phyloP scores from a whole-genome alignment of 2,113 vertebrate species.

The Acanthisitta chloris region DNA sequence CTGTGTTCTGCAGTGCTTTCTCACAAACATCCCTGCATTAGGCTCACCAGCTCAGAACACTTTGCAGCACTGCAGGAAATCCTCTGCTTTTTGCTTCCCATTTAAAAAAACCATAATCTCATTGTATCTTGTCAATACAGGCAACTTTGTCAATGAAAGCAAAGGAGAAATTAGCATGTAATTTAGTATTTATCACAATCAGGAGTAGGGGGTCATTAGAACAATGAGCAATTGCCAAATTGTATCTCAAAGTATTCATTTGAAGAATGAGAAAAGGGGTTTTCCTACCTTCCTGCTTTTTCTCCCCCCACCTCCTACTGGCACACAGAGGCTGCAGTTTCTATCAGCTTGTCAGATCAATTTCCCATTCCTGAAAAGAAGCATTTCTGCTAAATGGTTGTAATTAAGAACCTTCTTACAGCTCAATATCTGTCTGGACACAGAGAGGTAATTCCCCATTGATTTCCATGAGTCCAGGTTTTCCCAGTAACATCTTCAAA shows the following conservation, averaged over 20 bases:
- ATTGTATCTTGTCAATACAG: slow-evolving; percentile 1
- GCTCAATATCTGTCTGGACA: not conserved
- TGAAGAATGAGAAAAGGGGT: not conserved
- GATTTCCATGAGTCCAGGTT: not conserved
- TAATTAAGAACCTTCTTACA: not conserved
- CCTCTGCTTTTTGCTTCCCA: slow-evolving; percentile 5
- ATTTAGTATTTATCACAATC: slow-evolving; percentile 45
- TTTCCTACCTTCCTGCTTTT: slow-evolving; percentile 24
- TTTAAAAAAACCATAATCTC: not conserved
- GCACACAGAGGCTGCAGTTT: not conserved
- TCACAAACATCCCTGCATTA: slow-evolving; percentile 33
- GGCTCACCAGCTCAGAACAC: slow-evolving; percentile 27
- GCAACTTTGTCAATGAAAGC: slow-evolving; percentile 20
- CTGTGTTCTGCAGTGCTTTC: slow-evolving; percentile 49
- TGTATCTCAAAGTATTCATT: slow-evolving; percentile 15
- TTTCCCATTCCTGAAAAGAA: slow-evolving; percentile 13
- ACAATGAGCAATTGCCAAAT: slow-evolving; percentile 8
- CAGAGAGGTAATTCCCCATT: not conserved
- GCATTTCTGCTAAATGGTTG: slow-evolving; percentile 15
- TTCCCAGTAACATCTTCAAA: not conserved
- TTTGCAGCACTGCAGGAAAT: slow-evolving; percentile 59
- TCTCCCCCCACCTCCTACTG: not conserved
- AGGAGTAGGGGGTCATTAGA: slow-evolving; percentile 18
- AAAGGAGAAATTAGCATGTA: not conserved
- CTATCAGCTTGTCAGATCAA: slow-evolving; percentile 7